Evolutionary conservation across 2,888 invertebrate species (phyloP), one percentile per base, ranked within the genome.

Genomic region (Papilio gigon): DNA sequence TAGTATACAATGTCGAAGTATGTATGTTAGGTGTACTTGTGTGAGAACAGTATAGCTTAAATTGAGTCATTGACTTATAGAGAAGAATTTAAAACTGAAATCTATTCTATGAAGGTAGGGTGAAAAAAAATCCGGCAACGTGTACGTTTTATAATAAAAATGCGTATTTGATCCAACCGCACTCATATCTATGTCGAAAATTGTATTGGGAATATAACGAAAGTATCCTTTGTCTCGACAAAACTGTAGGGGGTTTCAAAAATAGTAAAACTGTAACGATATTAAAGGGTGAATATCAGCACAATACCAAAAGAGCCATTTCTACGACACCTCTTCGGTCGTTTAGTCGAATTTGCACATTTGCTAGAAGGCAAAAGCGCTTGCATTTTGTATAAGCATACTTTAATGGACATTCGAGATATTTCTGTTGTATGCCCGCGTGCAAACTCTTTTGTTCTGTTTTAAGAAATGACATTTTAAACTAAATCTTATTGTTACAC

Each of bases 1-100:
- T 73, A 80, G 88, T 84, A 65, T 14, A 17, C 22, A n/a, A n/a
- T 40, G 1, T 17, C 4, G n/a, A 35, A 30, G 17, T 11, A 11
- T 58, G 27, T 8, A 12, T 25, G 25, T 53, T n/a, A n/a, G n/a
- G n/a, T n/a, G n/a, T n/a, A n/a, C n/a, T n/a, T n/a, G n/a, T n/a
- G n/a, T n/a, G n/a, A n/a, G n/a, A n/a, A n/a, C n/a, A n/a, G n/a
- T n/a, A n/a, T n/a, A n/a, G n/a, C n/a, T n/a, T n/a, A n/a, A n/a
- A n/a, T n/a, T n/a, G n/a, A n/a, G n/a, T n/a, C n/a, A n/a, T n/a
- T n/a, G n/a, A n/a, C n/a, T n/a, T n/a, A n/a, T n/a, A n/a, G n/a
- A n/a, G n/a, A n/a, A n/a, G n/a, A n/a, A n/a, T n/a, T n/a, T n/a
- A n/a, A n/a, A n/a, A n/a, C n/a, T n/a, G n/a, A n/a, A n/a, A n/a